Evolutionary conservation across 2,113 vertebrate species (phyloP).

Genomic region (Crotophaga sulcirostris): DNA sequence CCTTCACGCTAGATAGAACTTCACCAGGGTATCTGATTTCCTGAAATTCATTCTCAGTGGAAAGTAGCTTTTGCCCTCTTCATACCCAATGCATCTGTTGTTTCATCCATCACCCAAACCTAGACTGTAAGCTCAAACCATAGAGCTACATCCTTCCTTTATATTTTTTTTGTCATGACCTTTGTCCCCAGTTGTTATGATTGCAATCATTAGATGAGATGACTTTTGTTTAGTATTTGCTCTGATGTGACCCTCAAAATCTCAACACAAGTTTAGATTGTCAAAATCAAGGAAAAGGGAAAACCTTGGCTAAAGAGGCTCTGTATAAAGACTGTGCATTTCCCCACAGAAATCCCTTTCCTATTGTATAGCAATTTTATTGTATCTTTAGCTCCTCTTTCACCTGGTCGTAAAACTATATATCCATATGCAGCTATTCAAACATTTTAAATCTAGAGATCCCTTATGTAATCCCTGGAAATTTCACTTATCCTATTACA

Average conservation of each 20-base stretch:
- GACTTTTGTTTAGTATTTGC: not conserved
- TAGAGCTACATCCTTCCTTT: not conserved
- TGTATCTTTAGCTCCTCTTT: not conserved
- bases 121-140: not conserved
- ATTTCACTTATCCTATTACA: not conserved
- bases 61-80: not conserved
- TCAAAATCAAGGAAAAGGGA: not conserved
- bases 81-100: not conserved
- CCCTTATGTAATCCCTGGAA: not conserved
- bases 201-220: not conserved
- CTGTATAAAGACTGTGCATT: not conserved
- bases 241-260: not conserved
- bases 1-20: not conserved
- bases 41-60: not conserved
- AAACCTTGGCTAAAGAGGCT: not conserved
- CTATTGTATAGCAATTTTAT: not conserved
- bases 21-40: not conserved
- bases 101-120: not conserved
- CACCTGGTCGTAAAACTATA: not conserved
- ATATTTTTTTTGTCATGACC: fast-evolving
- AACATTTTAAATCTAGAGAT: not conserved
- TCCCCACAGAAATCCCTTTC: not conserved
- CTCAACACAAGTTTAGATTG: not conserved
- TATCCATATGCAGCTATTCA: not conserved
- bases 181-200: not conserved